Evolutionary conservation across 2,113 vertebrate species (phyloP).

Genomic region (Pionites leucogaster): DNA sequence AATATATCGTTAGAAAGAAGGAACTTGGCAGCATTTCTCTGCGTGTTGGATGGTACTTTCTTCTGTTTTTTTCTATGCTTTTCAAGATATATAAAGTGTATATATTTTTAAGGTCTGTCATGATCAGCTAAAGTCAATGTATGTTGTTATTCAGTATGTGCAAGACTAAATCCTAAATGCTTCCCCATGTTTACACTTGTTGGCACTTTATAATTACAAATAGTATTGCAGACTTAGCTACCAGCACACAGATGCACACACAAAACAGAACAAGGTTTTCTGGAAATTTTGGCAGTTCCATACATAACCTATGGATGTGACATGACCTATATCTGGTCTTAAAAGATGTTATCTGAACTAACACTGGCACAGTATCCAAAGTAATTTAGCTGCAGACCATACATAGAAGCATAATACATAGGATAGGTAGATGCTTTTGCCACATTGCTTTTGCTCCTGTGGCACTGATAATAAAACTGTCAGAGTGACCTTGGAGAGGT

Average conservation of each 20-base stretch:
- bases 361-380: conserved; percentile 3
- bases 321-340: background rate
- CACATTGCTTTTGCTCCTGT: conserved; percentile 23
- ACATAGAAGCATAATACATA: background rate
- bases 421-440: background rate
- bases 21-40: background rate
- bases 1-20: background rate
- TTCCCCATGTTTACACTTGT: background rate
- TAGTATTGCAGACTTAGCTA: background rate
- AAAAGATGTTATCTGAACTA: conserved; percentile 5
- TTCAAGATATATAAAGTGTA: background rate
- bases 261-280: conserved; percentile 13
- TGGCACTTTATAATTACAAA: conserved; percentile 1
- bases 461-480: conserved; percentile 42
- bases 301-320: conserved; percentile 8
- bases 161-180: background rate
- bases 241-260: background rate
- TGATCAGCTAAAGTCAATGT: background rate
- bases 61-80: background rate
- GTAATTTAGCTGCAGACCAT: conserved; percentile 35
- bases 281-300: conserved; percentile 17
- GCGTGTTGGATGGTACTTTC: background rate
- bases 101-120: background rate
- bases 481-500: conserved; percentile 33
- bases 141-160: background rate